Percentiles rank a stretch among this genome's conserved stretches.
Conservation (phyloP, 1,140 invertebrate species). For the Euura lappo region DNA sequence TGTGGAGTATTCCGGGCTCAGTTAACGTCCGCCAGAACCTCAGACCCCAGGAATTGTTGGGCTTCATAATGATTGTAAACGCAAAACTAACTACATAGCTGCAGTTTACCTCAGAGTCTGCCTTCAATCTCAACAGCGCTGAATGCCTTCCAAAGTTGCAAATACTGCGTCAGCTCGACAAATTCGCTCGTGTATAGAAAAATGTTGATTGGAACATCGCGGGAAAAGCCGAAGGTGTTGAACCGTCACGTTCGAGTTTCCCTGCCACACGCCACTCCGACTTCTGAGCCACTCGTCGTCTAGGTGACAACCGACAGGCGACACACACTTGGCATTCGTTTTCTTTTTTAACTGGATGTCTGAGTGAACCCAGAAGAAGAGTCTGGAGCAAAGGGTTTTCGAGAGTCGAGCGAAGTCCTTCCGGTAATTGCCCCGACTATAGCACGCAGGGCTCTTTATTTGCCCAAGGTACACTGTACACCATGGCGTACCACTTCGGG, state of each 20-base stretch:
- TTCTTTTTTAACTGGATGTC: not conserved
- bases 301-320: not conserved
- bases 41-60: no score
- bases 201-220: no score
- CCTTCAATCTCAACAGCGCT: no score
- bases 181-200: no score
- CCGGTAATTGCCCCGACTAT: not conserved
- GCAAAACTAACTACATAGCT: no score
- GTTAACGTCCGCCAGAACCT: no score
- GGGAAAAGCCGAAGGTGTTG: not conserved
- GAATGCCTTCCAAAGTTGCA: no score
- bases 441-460: not conserved
- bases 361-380: not conserved
- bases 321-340: not conserved
- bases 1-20: not conserved
- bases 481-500: not conserved
- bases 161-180: no score
- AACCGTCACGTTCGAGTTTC: no score
- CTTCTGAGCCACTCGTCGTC: not conserved
- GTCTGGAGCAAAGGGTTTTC: not conserved
- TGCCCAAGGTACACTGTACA: not conserved
- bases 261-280: no score
- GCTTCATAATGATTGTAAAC: no score
- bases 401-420: not conserved
- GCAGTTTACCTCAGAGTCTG: no score